These are phyloP conservation scores for Lamellibrachia satsuma DNA, from an alignment of 2,888 invertebrate species.

Conservation along the genomic window DNA sequence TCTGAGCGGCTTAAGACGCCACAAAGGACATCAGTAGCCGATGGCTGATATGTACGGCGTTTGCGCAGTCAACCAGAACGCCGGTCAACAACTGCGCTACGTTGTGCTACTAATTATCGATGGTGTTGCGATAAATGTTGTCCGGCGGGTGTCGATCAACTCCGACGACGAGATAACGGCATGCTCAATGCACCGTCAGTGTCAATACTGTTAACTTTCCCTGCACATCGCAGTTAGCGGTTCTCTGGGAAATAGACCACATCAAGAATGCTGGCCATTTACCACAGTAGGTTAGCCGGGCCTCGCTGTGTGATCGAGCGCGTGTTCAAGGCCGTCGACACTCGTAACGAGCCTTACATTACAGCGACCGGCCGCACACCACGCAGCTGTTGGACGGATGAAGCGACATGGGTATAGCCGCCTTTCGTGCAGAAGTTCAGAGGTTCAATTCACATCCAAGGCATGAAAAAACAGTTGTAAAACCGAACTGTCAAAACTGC, in stretches of 20 bases:
- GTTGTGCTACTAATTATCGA: background rate
- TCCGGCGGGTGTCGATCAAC: background rate
- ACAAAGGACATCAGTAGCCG: background rate
- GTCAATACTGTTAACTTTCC: background rate
- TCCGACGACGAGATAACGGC: background rate
- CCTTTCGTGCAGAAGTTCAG: background rate
- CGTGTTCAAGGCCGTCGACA: background rate
- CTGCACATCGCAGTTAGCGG: background rate
- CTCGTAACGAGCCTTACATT: background rate
- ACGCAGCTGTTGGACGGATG: background rate
- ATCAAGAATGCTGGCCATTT: background rate
- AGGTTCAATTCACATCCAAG: background rate
- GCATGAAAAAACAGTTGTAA: background rate
- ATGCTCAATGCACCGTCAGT: background rate
- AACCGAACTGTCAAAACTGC: background rate
- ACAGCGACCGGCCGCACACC: background rate
- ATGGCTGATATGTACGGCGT: background rate
- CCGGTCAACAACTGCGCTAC: background rate
- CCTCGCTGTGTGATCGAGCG: background rate
- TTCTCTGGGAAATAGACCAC: constrained; percentile 1
- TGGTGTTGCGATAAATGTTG: background rate
- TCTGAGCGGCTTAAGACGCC: background rate
- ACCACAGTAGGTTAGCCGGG: background rate
- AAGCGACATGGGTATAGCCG: background rate
- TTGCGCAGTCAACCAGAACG: constrained; percentile 12